Evolutionary conservation across 2,888 invertebrate genomes (phyloP).

Genomic region (Drosophila recens): DNA sequence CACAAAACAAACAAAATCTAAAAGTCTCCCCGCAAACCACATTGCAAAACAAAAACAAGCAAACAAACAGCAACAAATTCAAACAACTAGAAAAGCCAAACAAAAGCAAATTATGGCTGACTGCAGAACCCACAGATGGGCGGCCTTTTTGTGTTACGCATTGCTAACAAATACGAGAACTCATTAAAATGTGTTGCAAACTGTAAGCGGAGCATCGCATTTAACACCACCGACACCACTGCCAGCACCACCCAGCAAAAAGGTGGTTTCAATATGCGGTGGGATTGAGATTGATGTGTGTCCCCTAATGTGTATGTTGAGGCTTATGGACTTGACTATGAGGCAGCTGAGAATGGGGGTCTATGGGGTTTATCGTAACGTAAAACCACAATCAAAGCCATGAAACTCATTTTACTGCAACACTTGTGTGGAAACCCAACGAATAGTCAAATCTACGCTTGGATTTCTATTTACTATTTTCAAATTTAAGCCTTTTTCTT

Average conservation of each 20-base stretch:
- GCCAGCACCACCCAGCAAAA: conserved; percentile 16
- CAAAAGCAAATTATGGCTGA: conserved; percentile 59
- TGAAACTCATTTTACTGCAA: conserved; percentile 39
- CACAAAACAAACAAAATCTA: conserved; percentile 75
- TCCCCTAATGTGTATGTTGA: conserved; percentile 32
- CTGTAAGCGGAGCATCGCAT: conserved; percentile 36
- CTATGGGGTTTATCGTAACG: conserved; percentile 52
- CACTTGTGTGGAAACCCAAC: conserved; percentile 13
- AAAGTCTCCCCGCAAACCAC: conserved; percentile 58
- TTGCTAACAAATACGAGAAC: conserved; percentile 48
- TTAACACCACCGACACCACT: conserved; percentile 3
- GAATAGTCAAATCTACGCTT: conserved; percentile 16
- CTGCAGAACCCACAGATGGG: conserved; percentile 40
- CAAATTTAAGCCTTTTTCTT: too few species aligned
- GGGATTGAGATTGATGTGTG: conserved; percentile 37
- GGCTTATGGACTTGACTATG: conserved; percentile 42
- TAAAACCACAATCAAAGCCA: conserved; percentile 39
- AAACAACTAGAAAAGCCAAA: conserved; percentile 55
- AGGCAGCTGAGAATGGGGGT: conserved; percentile 49
- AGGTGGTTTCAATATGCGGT: conserved; percentile 54
- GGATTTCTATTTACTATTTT: not conserved
- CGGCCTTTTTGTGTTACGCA: conserved; percentile 11
- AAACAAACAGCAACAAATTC: conserved; percentile 22
- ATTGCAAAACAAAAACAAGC: conserved; percentile 42
- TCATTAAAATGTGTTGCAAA: conserved; percentile 72